Percentiles rank a stretch among this genome's conserved stretches.
Conservation (phyloP, 2,888 invertebrate species). For the Timandra comae region DNA sequence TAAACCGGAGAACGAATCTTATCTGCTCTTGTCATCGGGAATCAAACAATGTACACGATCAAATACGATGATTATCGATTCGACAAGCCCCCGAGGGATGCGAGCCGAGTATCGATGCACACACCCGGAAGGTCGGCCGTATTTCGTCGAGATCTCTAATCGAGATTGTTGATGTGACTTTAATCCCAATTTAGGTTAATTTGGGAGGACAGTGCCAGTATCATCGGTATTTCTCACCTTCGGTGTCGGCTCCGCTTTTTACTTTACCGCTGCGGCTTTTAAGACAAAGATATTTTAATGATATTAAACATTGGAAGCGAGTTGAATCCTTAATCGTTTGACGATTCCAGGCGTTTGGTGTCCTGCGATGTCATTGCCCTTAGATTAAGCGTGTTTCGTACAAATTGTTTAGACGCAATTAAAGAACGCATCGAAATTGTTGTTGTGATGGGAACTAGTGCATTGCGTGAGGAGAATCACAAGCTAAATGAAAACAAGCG, state of each 20-base stretch:
- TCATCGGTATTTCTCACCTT: slow-evolving; percentile 69
- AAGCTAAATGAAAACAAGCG: slow-evolving; percentile 67
- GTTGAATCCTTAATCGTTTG: slow-evolving; percentile 70
- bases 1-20: slow-evolving; percentile 53
- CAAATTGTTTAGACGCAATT: slow-evolving; percentile 69
- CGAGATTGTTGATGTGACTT: slow-evolving; percentile 33
- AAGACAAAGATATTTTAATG: slow-evolving; percentile 75
- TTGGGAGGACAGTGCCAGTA: slow-evolving; percentile 46
- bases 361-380: slow-evolving; percentile 67
- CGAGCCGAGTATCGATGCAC: slow-evolving; percentile 24
- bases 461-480: slow-evolving; percentile 67
- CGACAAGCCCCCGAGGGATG: slow-evolving; percentile 39
- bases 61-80: slow-evolving; percentile 61
- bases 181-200: slow-evolving; percentile 50
- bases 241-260: slow-evolving; percentile 61
- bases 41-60: slow-evolving; percentile 70
- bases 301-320: slow-evolving; percentile 70
- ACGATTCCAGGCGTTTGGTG: slow-evolving; percentile 50
- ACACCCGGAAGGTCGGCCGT: slow-evolving; percentile 29
- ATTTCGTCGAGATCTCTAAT: slow-evolving; percentile 29
- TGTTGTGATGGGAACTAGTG: slow-evolving; percentile 64
- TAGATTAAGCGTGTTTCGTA: slow-evolving; percentile 66
- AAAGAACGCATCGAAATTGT: slow-evolving; percentile 54
- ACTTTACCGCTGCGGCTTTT: slow-evolving; percentile 60
- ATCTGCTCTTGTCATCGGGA: slow-evolving; percentile 66